Conservation (phyloP, 2,888 invertebrate species). For the Rhyacophila evoluta region DNA sequence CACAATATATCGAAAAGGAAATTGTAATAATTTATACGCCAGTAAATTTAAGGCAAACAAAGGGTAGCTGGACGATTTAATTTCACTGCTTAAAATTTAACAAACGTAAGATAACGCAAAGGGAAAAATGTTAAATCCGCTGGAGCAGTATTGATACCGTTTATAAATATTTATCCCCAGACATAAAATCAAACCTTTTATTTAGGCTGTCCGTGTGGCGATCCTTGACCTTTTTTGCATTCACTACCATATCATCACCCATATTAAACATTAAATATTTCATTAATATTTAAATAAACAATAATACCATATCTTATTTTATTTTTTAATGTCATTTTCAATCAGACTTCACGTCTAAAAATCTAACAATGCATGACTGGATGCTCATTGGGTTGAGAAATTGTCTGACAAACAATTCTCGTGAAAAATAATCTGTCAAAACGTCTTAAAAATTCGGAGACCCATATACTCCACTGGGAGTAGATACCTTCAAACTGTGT, state of each 20-base stretch:
- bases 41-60: slow-evolving; percentile 8
- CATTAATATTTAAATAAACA: too few species aligned
- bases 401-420: too few species aligned
- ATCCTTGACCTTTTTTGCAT: slow-evolving; percentile 37
- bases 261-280: background rate
- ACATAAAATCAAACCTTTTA: slow-evolving; percentile 72
- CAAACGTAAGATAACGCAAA: slow-evolving; percentile 7
- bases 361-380: too few species aligned
- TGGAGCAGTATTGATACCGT: slow-evolving; percentile 47
- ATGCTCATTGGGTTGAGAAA: too few species aligned
- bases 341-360: too few species aligned
- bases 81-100: slow-evolving; percentile 24
- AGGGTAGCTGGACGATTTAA: background rate
- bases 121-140: slow-evolving; percentile 10
- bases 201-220: slow-evolving; percentile 63
- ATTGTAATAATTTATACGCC: background rate
- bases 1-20: background rate
- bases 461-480: too few species aligned
- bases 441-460: too few species aligned
- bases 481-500: too few species aligned
- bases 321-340: too few species aligned
- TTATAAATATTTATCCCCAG: slow-evolving; percentile 67
- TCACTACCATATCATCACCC: slow-evolving; percentile 30
- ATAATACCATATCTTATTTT: too few species aligned
- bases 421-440: too few species aligned